These are phyloP conservation scores for Fissipunctia ypsillon DNA, from an alignment of 2,888 invertebrate species.

Conservation along the genomic window DNA sequence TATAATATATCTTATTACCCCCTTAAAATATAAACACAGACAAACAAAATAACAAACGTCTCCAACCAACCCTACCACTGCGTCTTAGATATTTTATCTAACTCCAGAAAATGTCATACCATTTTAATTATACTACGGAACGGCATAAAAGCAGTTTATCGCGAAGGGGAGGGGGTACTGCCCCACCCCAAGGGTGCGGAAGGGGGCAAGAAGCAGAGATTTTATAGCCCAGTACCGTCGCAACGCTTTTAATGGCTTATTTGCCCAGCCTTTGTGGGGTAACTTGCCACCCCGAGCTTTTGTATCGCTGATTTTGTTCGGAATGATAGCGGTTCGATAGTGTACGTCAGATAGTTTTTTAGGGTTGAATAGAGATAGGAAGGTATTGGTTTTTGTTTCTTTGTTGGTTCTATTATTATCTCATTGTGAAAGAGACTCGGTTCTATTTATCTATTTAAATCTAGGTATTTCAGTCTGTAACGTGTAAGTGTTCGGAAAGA, in stretches of 20 bases:
- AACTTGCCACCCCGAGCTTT: slow-evolving; percentile 77
- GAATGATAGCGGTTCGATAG: slow-evolving; percentile 80
- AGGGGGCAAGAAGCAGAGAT: slow-evolving; percentile 90
- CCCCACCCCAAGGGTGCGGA: slow-evolving; percentile 69
- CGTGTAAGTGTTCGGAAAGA: too few relatives aligned
- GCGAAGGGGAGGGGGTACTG: slow-evolving; percentile 70
- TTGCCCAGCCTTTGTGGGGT: slow-evolving; percentile 87
- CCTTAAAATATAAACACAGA: slow-evolving; percentile 7
- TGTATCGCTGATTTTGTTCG: slow-evolving; percentile 87
- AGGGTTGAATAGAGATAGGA: slow-evolving; percentile 41
- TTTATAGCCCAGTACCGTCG: slow-evolving; percentile 88
- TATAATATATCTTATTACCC: neutral
- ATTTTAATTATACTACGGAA: slow-evolving; percentile 89
- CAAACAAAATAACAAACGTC: slow-evolving; percentile 49
- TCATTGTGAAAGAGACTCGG: neutral
- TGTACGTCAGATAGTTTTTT: slow-evolving; percentile 64
- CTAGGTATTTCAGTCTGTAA: too few relatives aligned
- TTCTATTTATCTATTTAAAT: neutral
- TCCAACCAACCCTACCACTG: slow-evolving; percentile 56
- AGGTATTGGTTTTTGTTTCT: slow-evolving; percentile 21
- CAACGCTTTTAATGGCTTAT: slow-evolving; percentile 90
- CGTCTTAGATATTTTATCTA: slow-evolving; percentile 80
- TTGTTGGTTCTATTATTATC: neutral
- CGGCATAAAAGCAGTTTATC: slow-evolving; percentile 90
- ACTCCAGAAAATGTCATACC: slow-evolving; percentile 84